phyloP scores from a whole-genome alignment of 2,113 vertebrate genomes.

The Datnioides undecimradiatus region DNA sequence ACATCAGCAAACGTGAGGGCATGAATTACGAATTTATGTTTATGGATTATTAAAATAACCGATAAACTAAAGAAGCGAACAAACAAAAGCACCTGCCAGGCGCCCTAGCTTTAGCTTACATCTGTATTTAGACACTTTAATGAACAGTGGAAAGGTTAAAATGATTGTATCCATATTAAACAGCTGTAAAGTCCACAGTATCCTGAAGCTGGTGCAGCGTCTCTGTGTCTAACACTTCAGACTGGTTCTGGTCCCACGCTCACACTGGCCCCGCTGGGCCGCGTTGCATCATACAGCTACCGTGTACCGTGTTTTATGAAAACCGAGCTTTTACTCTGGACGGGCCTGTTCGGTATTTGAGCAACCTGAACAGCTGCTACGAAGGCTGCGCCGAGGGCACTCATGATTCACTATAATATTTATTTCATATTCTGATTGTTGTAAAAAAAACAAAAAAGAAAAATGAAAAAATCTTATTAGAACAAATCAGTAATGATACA shows the following conservation, averaged over 20 bases:
- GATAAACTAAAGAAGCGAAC: too few relatives aligned
- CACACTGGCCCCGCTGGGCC: background rate
- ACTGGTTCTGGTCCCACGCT: background rate
- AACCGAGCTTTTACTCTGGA: background rate
- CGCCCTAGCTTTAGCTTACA: background rate
- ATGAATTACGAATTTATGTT: background rate
- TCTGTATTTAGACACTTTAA: too few relatives aligned
- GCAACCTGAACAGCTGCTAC: background rate
- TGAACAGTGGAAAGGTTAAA: background rate
- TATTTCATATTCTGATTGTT: background rate
- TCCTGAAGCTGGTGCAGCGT: background rate
- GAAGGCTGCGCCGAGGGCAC: background rate
- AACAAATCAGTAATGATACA: background rate
- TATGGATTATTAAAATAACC: too few relatives aligned
- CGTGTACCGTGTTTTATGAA: background rate
- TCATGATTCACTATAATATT: background rate
- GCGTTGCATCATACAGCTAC: background rate
- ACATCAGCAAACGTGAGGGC: background rate
- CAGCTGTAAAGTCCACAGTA: too few relatives aligned
- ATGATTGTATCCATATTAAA: background rate
- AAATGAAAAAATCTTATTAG: background rate
- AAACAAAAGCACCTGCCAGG: background rate
- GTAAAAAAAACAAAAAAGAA: background rate
- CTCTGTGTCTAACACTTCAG: background rate
- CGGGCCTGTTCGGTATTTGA: background rate